Evolutionary conservation across 2,797 vertebrate genomes (phyloP), one percentile per base, ranked within the genome.

Genomic region (Sylvilagus floridanus): DNA sequence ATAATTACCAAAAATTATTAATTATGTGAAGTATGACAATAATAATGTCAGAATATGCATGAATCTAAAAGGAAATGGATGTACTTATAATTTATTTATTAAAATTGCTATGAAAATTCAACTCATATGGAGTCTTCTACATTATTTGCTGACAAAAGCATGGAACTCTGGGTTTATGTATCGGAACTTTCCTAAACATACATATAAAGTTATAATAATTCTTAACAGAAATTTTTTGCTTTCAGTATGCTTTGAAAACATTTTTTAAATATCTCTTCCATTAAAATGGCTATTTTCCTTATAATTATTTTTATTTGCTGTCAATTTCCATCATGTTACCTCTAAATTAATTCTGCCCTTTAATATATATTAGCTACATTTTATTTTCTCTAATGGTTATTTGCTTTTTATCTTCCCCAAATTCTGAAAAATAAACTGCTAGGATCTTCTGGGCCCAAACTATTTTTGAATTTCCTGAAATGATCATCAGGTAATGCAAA

Each of bases 1-100:
- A 10, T 57, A 77, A 85, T 82, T 78, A 71, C 37, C 35, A 65
- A 52, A 94, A 84, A 28, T 16, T 12, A 5, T n/a, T 88, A 78
- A 22, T 89, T 89, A 89, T 8, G 11, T 16, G 42, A 42, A 17
- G 5, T 52, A 47, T 0, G 42, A 47, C 8, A 19, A n/a, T n/a
- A 72, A 78, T 32, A 62, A 92, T 94, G 88, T 89, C 14, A 76
- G 28, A 63, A 94, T 66, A 76, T 77, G 42, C 17, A 37, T 32
- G 4, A 75, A 88, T 75, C 71, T 76, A 60, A 54, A 69, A 30
- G 28, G 82, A 69, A 57, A 65, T 21, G 50, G 28, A 72, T 19
- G 6, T 50, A 19, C 30, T 81, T 62, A 19, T 0, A 69, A 3
- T 32, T 8, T 50, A 2, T 83, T 94, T 87, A 83, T 73, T 83